A percentile compares a stretch with the other conserved stretches of the same genome.
Conservation (phyloP, 1,140 invertebrate species). For the Tetramorium simillimum region DNA sequence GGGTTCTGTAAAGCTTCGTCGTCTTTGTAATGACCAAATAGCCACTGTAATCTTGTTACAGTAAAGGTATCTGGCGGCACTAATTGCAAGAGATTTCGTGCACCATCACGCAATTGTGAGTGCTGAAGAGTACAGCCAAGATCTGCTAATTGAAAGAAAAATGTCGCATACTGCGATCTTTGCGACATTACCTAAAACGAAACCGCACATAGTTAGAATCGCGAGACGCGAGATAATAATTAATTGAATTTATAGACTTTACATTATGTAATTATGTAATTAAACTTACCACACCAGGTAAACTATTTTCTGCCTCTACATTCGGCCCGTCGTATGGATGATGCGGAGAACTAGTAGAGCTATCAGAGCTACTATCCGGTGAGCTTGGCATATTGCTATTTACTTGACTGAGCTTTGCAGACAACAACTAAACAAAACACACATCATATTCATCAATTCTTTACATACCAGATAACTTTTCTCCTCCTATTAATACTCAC, state of each 20-base stretch:
- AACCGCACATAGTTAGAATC: constrained; percentile 58
- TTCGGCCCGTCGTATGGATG: constrained; percentile 92
- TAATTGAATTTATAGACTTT: not conserved
- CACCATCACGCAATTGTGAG: constrained; percentile 93
- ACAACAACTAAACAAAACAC: constrained; percentile 88
- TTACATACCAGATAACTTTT: not conserved
- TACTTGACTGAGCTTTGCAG: constrained; percentile 93
- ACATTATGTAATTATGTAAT: no score
- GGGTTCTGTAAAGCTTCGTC: constrained; percentile 78
- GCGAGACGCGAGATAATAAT: constrained; percentile 17
- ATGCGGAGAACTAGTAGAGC: constrained; percentile 95
- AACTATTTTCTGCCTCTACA: constrained; percentile 93
- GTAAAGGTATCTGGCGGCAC: constrained; percentile 95
- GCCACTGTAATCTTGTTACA: constrained; percentile 88
- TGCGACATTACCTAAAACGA: constrained; percentile 90
- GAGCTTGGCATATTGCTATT: constrained; percentile 94
- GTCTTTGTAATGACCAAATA: constrained; percentile 84
- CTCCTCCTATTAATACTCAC: constrained; percentile 84
- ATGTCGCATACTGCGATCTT: constrained; percentile 92
- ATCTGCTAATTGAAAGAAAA: constrained; percentile 96
- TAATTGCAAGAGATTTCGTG: constrained; percentile 94
- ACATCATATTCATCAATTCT: not conserved
- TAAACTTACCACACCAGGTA: constrained; percentile 95
- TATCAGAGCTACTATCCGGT: constrained; percentile 94
- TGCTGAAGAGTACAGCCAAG: constrained; percentile 93